Evolutionary conservation across 2,888 invertebrate genomes (phyloP).

Genomic region (Cyclophora punctaria): DNA sequence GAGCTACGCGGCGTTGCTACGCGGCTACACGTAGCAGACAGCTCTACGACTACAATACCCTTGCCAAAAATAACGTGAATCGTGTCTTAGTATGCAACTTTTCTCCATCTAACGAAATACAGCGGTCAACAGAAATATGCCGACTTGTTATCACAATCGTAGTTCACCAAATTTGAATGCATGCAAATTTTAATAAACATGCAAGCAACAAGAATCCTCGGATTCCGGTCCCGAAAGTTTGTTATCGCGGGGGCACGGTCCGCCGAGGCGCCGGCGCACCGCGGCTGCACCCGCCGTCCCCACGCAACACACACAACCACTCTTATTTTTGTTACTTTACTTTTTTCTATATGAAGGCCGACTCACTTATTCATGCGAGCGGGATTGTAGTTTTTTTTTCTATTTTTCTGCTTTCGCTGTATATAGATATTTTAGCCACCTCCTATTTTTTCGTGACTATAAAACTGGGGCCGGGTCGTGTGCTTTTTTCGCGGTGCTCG

Average conservation of each 20-base stretch:
- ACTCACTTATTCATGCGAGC: constrained; percentile 72
- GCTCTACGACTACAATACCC: no score
- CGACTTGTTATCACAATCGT: background rate
- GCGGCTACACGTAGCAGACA: constrained; percentile 10
- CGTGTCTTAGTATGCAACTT: background rate
- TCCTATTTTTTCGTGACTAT: constrained; percentile 72
- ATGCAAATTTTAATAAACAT: constrained; percentile 6
- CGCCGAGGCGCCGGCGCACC: constrained; percentile 5
- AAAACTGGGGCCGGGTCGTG: constrained; percentile 67
- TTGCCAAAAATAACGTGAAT: constrained; percentile 3
- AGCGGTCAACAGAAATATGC: constrained; percentile 5
- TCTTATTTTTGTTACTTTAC: constrained; percentile 53
- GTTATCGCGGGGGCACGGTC: constrained; percentile 6
- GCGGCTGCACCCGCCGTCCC: constrained; percentile 17
- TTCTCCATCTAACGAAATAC: no score
- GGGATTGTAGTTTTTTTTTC: constrained; percentile 68
- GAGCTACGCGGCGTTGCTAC: constrained; percentile 10
- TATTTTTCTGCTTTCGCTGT: constrained; percentile 56
- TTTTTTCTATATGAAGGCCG: constrained; percentile 68
- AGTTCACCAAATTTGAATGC: background rate
- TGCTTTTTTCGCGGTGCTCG: constrained; percentile 67
- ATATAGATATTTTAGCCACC: constrained; percentile 72
- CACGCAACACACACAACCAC: constrained; percentile 27
- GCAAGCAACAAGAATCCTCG: constrained; percentile 5
- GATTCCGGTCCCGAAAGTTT: constrained; percentile 6